Base-by-base conservation (phyloP, 1,140 invertebrate species). In the Leptoteleia sp. region DNA sequence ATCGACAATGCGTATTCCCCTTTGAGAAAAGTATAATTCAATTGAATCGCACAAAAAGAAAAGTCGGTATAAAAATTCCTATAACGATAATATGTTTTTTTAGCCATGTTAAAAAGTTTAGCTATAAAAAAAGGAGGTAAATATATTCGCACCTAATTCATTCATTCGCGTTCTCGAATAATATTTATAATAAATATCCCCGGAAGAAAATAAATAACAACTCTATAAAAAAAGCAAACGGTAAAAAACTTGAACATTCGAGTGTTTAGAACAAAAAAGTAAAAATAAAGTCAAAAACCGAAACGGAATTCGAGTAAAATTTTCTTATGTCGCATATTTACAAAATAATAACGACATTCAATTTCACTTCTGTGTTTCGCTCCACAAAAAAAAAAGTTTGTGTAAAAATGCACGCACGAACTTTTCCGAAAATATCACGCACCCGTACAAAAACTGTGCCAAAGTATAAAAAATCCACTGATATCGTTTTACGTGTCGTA, bases 361-460 rank as follows among this genome's bases (percentile, higher is more conserved):
- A 40, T 40, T 16, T 6, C 38, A n/a, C 13, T 40, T 4, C 11
- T 15, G 19, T 37, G 9, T 42, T 8, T 9, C 38, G 17, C 1
- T 1, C 38, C 3, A 0, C 7, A 9, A 42, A 7, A n/a, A 9
- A 45, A 12, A 45, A 12, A n/a, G n/a, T 47, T 15, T 4, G 3
- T 40, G 35, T 54, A 38, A 55, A 55, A 55, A 42, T 27, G 29
- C 47, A 33, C n/a, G 11, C 48, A 1, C 42, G 9, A 31, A 31
- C n/a, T 0, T 12, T 13, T 5, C 48, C 4, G 8, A 22, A 31
- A 62, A 48, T 8, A 35, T 11, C 45, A 52, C 7, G 12, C 62
- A 35, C 17, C 12, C 48, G 55, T 71, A 71, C 55, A 72, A 62
- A 72, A 72, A 59, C 33, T 59, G 19, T 70, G 33, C 35, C 33